Evolutionary conservation across 2,113 vertebrate species (phyloP).

Genomic region (Anthoscopus minutus): DNA sequence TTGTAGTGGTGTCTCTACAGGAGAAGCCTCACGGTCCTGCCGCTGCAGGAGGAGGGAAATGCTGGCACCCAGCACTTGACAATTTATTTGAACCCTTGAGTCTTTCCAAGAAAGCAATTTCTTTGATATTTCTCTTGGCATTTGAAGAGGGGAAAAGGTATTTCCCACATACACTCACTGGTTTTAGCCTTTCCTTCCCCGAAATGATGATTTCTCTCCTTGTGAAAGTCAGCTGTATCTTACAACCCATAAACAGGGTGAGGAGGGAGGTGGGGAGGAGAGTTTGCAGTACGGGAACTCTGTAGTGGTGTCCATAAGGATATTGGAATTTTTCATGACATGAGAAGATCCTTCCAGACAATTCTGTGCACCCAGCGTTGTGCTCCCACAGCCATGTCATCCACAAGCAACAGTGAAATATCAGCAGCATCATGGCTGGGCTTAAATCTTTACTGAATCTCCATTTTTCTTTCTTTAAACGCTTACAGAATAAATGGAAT

Average conservation of each 20-base stretch:
- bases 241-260: neutral
- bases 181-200: neutral
- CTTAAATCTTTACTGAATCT: conserved; percentile 46
- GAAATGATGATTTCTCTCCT: neutral
- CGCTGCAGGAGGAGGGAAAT: neutral
- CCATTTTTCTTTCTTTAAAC: conserved; percentile 68
- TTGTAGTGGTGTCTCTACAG: neutral
- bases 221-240: neutral
- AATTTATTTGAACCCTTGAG: conserved; percentile 61
- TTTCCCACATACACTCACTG: neutral
- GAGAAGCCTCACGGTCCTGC: neutral
- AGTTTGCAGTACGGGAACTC: neutral
- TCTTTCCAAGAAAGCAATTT: conserved; percentile 69
- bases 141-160: conserved; percentile 49
- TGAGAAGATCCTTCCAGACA: neutral
- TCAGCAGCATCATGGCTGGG: neutral
- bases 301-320: neutral
- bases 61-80: conserved; percentile 25
- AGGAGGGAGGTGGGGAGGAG: neutral
- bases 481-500: conserved; percentile 64
- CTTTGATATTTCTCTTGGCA: conserved; percentile 73
- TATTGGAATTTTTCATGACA: neutral
- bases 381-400: neutral
- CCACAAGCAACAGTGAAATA: conserved; percentile 32
- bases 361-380: neutral